Conservation (phyloP, 2,113 vertebrate species). For the Capreolus pygargus region DNA sequence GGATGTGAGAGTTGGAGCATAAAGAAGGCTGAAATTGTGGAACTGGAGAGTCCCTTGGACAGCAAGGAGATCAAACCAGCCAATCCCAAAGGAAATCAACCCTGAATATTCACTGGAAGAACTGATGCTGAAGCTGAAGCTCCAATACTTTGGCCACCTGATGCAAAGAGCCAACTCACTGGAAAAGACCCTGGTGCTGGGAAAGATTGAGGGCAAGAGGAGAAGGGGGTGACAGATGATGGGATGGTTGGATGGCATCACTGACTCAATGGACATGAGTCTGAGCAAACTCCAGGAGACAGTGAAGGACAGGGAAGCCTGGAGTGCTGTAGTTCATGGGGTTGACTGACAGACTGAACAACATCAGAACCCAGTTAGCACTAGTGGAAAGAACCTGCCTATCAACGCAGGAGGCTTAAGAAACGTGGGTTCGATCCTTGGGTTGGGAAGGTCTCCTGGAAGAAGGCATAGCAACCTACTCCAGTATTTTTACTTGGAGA, state of each 20-base stretch:
- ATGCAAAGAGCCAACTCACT: not conserved
- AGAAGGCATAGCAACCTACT: not conserved
- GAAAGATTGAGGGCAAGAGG: not conserved
- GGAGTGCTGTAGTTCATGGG: not conserved
- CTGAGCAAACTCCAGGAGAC: not conserved
- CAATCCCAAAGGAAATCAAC: not conserved
- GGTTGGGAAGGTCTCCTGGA: not conserved
- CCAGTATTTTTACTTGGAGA: not conserved
- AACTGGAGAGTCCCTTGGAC: not conserved
- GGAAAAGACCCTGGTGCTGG: not conserved
- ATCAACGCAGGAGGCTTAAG: not conserved
- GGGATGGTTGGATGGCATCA: not conserved
- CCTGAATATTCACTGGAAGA: not conserved
- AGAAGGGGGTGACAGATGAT: not conserved
- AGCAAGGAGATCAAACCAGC: not conserved
- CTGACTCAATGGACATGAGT: not conserved
- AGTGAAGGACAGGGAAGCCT: not conserved
- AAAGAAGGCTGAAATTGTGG: not conserved
- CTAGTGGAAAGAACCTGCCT: not conserved
- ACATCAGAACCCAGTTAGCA: not conserved
- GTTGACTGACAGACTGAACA: not conserved
- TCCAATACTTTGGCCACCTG: not conserved
- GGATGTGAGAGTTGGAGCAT: not conserved
- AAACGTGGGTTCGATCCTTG: not conserved
- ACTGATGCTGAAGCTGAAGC: not conserved